Conservation (phyloP, 2,888 invertebrate species). For the Polietes domitor region DNA sequence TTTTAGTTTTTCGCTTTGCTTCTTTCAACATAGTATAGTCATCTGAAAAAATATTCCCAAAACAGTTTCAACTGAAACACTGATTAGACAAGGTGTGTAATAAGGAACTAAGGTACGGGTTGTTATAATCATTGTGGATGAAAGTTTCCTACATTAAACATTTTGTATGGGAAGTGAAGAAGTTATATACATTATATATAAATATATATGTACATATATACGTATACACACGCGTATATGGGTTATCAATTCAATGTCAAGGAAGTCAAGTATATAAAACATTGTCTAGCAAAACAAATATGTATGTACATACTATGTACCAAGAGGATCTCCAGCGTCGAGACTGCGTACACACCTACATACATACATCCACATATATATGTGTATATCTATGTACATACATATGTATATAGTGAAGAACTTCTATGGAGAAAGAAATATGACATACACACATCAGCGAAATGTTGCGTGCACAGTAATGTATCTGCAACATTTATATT, state of each 20-base stretch:
- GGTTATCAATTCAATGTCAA: constrained; percentile 53
- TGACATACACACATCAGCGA: too few relatives aligned
- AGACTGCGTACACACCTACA: neutral
- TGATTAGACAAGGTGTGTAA: constrained; percentile 50
- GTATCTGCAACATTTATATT: constrained; percentile 61
- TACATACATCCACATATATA: neutral
- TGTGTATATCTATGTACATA: neutral
- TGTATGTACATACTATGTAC: neutral
- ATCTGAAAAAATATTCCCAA: constrained; percentile 25
- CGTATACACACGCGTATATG: neutral
- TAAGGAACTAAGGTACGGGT: too few relatives aligned
- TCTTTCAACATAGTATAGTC: neutral
- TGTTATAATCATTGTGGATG: too few relatives aligned
- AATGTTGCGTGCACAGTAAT: constrained; percentile 50
- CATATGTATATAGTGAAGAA: neutral
- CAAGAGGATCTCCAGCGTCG: neutral
- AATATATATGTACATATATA: neutral
- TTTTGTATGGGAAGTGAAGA: neutral
- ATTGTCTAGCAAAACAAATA: neutral
- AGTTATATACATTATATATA: neutral
- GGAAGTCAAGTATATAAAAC: constrained; percentile 30
- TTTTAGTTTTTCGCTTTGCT: neutral
- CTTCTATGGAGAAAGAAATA: neutral
- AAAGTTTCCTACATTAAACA: too few relatives aligned
- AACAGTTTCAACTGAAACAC: constrained; percentile 54